phyloP scores from a whole-genome alignment of 1,140 invertebrate species.

The Protaetia brevitarsis region DNA sequence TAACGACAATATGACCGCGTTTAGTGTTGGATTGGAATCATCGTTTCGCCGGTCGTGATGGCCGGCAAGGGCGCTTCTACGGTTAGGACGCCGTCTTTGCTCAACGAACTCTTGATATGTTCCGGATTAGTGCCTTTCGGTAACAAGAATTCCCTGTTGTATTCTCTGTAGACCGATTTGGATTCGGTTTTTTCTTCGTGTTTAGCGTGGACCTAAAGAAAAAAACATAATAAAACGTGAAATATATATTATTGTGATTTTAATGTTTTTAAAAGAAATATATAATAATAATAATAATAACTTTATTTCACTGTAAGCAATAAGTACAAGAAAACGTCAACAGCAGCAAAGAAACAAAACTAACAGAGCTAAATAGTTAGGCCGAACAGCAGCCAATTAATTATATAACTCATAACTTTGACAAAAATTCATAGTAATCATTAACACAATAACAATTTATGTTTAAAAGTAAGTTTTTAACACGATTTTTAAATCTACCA shows the following conservation, averaged over 20 bases:
- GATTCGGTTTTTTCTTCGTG: conserved; percentile 94
- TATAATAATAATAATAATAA: too few relatives aligned
- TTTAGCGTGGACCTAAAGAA: conserved; percentile 88
- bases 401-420: too few relatives aligned
- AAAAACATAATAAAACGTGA: conserved; percentile 24
- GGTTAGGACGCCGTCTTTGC: conserved; percentile 89
- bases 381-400: too few relatives aligned
- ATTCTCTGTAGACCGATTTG: conserved; percentile 92
- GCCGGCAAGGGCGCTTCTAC: conserved; percentile 90
- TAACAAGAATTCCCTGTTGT: conserved; percentile 92
- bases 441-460: too few relatives aligned
- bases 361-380: too few relatives aligned
- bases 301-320: too few relatives aligned
- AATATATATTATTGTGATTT: background rate
- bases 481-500: too few relatives aligned
- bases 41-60: conserved; percentile 66
- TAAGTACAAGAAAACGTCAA: too few relatives aligned
- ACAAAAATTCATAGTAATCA: too few relatives aligned
- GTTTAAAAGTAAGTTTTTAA: too few relatives aligned
- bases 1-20: conserved; percentile 24
- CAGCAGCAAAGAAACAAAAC: too few relatives aligned
- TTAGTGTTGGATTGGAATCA: conserved; percentile 78
- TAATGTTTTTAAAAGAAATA: background rate
- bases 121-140: conserved; percentile 92
- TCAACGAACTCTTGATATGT: conserved; percentile 83